Conservation (phyloP, 2,797 vertebrate species). For the Lithobates pipiens region DNA sequence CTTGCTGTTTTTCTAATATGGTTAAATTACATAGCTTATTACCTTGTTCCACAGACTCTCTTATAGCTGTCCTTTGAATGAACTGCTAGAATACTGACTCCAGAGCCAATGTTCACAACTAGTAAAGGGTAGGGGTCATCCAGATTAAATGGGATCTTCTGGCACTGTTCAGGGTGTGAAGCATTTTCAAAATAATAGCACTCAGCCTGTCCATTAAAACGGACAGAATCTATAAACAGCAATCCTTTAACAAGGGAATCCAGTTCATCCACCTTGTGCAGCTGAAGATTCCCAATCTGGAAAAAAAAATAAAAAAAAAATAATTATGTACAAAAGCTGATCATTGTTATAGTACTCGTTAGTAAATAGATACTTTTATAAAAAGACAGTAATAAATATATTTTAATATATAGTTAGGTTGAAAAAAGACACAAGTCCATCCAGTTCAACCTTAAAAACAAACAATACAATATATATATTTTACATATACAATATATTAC, state of each 20-base stretch:
- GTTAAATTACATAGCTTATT: constrained; percentile 47
- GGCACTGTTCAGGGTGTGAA: constrained; percentile 87
- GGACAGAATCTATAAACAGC: constrained; percentile 86
- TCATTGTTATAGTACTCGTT: no score
- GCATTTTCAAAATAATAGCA: constrained; percentile 91
- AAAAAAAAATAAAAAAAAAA: no score
- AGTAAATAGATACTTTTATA: no score
- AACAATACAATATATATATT: no score
- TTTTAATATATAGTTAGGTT: no score
- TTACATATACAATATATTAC: no score
- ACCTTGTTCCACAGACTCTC: constrained; percentile 89
- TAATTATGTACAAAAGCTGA: neutral
- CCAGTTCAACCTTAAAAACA: no score
- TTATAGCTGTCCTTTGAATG: constrained; percentile 90
- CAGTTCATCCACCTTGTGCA: constrained; percentile 91
- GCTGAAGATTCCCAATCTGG: constrained; percentile 87
- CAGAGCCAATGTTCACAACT: constrained; percentile 89
- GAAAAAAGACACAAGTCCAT: no score
- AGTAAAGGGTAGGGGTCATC: constrained; percentile 88
- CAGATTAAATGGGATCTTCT: constrained; percentile 87
- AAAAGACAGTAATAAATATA: no score
- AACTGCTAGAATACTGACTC: constrained; percentile 88
- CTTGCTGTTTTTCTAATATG: no score
- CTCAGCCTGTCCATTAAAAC: constrained; percentile 88
- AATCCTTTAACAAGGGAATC: constrained; percentile 90